Base-by-base conservation (phyloP, 2,888 invertebrate genomes). In the Andrena fulva region DNA sequence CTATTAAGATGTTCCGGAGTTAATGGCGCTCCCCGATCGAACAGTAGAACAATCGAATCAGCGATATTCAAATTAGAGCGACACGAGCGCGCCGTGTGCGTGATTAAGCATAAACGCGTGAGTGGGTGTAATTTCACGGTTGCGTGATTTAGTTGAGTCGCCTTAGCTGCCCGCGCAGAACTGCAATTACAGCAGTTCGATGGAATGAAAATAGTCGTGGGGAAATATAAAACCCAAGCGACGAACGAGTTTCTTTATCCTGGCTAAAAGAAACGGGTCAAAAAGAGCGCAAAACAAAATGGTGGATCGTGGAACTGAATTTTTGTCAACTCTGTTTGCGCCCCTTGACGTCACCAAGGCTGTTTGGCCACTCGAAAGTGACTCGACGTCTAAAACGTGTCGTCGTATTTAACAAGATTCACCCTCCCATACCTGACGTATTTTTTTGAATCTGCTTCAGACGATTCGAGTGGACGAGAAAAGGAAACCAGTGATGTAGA, bases 71-170 rank as follows among this genome's bases (percentile, higher is more conserved):
- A 82, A 84, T 82, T 68, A 82, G 72, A 24, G 20, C 54, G 68
- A 31, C 35, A 54, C 52, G 33, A 74, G 52, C 4, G 33, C 24
- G n/a, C 27, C n/a, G 75, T 59, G 77, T 80, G 77, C 74, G 77
- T 76, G 87, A 83, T 85, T 83, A 83, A 87, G 85, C 77, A 80
- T 79, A 83, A 87, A 83, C 80, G 78, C 85, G 85, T 79, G 87
- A 81, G 87, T 66, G 70, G 79, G 56, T 80, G 84, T 85, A 81
- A 87, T 87, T 87, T 87, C 87, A 87, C 84, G 87, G 80, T 87
- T 80, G 87, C 87, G 67, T 77, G 87, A 42, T 87, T 87, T 77
- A 76, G 80, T 77, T 82, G 85, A 87, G 80, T 82, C 70, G 79
- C 35, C 24, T 54, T 54, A 20, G 80, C 62, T 42, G 56, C 64